Evolutionary conservation across 2,113 vertebrate genomes (phyloP).

Genomic region (Turnix velox): DNA sequence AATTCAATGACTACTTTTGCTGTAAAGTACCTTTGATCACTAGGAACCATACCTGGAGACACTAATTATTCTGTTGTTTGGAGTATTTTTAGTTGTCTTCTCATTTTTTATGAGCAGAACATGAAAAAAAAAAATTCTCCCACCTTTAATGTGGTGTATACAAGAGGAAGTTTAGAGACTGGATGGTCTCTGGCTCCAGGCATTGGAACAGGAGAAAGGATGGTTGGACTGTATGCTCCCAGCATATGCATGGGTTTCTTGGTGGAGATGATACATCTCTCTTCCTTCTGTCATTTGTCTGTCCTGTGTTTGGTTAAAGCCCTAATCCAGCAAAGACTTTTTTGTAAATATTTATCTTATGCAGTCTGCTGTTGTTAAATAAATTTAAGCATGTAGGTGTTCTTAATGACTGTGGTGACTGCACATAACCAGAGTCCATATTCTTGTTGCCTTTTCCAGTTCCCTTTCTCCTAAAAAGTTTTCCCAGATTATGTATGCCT

Average conservation of each 20-base stretch:
- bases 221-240: not conserved
- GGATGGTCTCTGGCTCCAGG: not conserved
- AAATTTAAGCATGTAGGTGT: constrained; percentile 26
- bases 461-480: not conserved
- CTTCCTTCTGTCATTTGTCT: not conserved
- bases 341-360: constrained; percentile 36
- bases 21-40: not conserved
- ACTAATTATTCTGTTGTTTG: not conserved
- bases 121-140: not conserved
- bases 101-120: not conserved
- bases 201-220: not conserved
- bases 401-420: not conserved
- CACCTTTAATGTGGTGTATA: not conserved
- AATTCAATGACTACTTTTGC: not conserved
- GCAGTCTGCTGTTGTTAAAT: constrained; percentile 32
- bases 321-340: constrained; percentile 16
- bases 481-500: not conserved
- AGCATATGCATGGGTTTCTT: not conserved
- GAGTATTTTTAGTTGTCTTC: not conserved
- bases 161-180: not conserved
- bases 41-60: not conserved
- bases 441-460: not conserved
- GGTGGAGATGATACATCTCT: not conserved
- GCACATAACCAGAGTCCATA: not conserved
- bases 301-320: constrained; percentile 12